phyloP scores from a whole-genome alignment of 2,888 invertebrate genomes.

The Cosmia trapezina region DNA sequence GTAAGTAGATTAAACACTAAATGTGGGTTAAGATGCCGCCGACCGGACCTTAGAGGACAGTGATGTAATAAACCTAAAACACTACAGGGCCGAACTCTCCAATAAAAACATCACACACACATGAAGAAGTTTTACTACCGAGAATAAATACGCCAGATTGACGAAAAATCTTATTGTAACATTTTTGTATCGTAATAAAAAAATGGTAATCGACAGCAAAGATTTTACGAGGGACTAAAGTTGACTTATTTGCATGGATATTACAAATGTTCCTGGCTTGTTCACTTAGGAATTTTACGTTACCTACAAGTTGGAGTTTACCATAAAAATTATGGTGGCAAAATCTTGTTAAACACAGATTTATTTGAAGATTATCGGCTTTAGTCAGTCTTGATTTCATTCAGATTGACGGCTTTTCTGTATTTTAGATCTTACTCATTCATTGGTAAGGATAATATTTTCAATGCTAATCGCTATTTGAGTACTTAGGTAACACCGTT shows the following conservation, averaged over 20 bases:
- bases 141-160: slow-evolving; percentile 30
- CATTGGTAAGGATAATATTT: neutral
- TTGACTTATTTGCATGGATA: slow-evolving; percentile 58
- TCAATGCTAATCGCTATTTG: neutral
- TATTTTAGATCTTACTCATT: neutral
- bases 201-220: slow-evolving; percentile 40
- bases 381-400: neutral
- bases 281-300: slow-evolving; percentile 38
- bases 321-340: slow-evolving; percentile 7
- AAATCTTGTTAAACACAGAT: slow-evolving; percentile 1
- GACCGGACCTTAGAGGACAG: slow-evolving; percentile 61
- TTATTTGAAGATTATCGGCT: slow-evolving; percentile 1
- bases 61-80: slow-evolving; percentile 61
- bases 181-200: slow-evolving; percentile 41
- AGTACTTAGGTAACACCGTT: neutral
- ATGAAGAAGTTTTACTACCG: slow-evolving; percentile 30
- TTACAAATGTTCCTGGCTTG: slow-evolving; percentile 43
- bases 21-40: slow-evolving; percentile 65
- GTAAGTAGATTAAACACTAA: slow-evolving; percentile 58
- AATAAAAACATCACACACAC: slow-evolving; percentile 14
- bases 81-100: slow-evolving; percentile 51
- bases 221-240: slow-evolving; percentile 56
- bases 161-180: slow-evolving; percentile 19
- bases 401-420: neutral
- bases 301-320: slow-evolving; percentile 19